Conservation (phyloP, 2,797 vertebrate species). For the Psittacula derbiana region DNA sequence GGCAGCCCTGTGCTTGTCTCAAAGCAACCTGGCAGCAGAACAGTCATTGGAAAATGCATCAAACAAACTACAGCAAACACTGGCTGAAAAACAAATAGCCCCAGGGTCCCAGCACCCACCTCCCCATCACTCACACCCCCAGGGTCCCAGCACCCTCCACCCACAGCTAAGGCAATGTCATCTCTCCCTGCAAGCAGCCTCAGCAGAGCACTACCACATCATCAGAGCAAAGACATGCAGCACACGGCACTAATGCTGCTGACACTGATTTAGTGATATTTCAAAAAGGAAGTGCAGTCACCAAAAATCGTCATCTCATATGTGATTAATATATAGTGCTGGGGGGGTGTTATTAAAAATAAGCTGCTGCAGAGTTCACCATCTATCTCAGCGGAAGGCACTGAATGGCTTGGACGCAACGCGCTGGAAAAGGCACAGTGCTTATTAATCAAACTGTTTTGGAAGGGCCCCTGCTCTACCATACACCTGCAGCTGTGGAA, state of each 20-base stretch:
- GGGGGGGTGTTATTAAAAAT: background rate
- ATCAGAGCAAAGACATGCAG: background rate
- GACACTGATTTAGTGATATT: too few relatives aligned
- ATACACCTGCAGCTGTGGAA: background rate
- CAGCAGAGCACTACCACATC: background rate
- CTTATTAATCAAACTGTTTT: background rate
- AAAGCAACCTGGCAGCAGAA: background rate
- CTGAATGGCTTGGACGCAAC: background rate
- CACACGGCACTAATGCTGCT: background rate
- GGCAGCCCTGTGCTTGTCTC: background rate
- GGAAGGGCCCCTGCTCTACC: background rate
- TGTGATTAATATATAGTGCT: background rate
- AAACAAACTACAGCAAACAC: background rate
- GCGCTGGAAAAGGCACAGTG: background rate
- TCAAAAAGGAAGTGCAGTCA: background rate
- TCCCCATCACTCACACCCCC: too few relatives aligned
- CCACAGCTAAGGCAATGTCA: fast-evolving
- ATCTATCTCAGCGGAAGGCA: background rate
- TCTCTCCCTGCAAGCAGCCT: background rate
- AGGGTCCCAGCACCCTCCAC: background rate
- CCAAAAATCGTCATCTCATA: background rate
- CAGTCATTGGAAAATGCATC: background rate
- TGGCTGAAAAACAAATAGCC: background rate
- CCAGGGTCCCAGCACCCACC: too few relatives aligned
- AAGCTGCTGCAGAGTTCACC: background rate